Percentiles rank a stretch among this genome's conserved stretches.
Evolutionary conservation across 2,797 vertebrate species (phyloP).

Genomic region (Buceros bicornis): DNA sequence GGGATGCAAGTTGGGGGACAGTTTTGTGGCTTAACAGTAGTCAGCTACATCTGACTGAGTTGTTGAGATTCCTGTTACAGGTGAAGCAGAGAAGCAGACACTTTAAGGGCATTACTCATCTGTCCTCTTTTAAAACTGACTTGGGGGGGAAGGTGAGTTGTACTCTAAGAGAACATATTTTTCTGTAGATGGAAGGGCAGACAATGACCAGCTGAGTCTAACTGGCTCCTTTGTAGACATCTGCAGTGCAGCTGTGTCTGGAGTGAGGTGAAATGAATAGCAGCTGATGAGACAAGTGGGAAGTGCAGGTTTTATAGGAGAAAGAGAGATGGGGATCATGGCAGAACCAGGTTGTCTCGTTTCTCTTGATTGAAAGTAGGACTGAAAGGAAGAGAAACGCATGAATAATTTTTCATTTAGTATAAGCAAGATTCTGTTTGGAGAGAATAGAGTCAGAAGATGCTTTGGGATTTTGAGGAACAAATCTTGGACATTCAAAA

Average conservation of each 20-base stretch:
- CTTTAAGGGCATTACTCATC: background rate
- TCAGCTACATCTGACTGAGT: background rate
- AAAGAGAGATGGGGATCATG: background rate
- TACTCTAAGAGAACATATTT: background rate
- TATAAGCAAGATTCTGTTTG: background rate
- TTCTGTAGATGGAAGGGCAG: background rate
- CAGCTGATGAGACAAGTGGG: background rate
- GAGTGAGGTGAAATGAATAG: background rate
- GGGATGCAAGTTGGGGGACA: fast-evolving
- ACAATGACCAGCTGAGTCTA: background rate
- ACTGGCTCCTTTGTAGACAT: background rate
- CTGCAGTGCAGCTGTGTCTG: background rate
- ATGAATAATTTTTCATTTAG: background rate
- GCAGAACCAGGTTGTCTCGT: background rate
- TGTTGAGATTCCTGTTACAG: background rate
- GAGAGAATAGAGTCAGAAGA: background rate
- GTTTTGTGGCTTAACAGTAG: background rate
- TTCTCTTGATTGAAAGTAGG: background rate
- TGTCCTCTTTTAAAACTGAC: background rate
- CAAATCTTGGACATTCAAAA: background rate
- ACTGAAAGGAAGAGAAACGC: background rate
- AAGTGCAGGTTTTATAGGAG: background rate
- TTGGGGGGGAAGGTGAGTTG: background rate
- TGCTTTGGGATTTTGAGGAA: background rate
- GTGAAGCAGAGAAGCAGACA: background rate